Conservation (phyloP, 2,113 vertebrate species). For the Dasyurus viverrinus region DNA sequence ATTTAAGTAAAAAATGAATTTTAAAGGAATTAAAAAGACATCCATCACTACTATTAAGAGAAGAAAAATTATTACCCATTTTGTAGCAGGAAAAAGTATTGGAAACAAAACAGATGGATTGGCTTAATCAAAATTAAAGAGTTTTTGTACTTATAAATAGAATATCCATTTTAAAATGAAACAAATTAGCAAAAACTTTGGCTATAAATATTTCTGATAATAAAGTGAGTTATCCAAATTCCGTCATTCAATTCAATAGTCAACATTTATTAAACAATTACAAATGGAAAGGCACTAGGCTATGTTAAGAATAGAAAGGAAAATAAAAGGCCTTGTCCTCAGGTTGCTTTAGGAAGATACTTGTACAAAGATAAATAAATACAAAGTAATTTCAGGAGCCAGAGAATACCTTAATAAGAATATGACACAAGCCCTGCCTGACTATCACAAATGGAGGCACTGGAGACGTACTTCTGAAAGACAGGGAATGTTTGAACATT, state of each 20-base stretch:
- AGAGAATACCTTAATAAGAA: not conserved
- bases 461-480: not conserved
- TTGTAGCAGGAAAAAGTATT: not conserved
- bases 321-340: not conserved
- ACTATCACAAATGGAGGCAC: not conserved
- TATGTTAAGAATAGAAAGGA: not conserved
- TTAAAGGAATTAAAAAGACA: not conserved
- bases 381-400: not conserved
- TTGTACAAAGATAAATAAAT: not conserved
- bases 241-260: not conserved
- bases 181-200: not conserved
- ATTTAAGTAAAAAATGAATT: not conserved
- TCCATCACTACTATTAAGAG: not conserved
- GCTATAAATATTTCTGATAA: not conserved
- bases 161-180: not conserved
- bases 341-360: not conserved
- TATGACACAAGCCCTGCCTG: not conserved
- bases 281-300: not conserved
- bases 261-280: not conserved
- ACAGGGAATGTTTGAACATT: not conserved
- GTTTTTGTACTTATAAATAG: not conserved
- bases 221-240: not conserved
- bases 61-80: not conserved
- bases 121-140: not conserved
- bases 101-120: not conserved